Evolutionary conservation across 2,888 invertebrate genomes (phyloP).

Genomic region (Phengaris alcon): DNA sequence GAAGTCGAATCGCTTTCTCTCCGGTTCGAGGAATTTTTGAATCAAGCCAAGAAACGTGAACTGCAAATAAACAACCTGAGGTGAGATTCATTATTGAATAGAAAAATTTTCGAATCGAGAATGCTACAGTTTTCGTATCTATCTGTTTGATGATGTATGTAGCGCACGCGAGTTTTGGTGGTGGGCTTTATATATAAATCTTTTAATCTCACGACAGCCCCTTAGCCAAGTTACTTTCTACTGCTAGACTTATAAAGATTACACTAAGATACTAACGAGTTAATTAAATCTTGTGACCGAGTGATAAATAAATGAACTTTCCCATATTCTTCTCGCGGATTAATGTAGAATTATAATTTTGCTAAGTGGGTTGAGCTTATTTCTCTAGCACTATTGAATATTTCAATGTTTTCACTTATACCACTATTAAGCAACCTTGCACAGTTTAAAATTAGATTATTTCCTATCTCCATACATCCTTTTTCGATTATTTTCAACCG

Average conservation of each 20-base stretch:
- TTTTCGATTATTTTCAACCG: not conserved
- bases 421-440: not conserved
- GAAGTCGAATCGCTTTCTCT: conserved; percentile 82
- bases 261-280: not conserved
- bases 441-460: not conserved
- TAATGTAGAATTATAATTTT: not conserved
- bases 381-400: conserved; percentile 9
- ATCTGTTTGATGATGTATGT: conserved; percentile 36
- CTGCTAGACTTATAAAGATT: conserved; percentile 4
- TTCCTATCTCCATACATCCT: not conserved
- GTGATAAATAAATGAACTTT: not conserved
- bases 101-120: conserved; percentile 24
- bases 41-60: conserved; percentile 86
- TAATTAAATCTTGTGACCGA: not conserved
- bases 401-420: conserved; percentile 7
- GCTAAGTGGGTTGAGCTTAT: conserved; percentile 17
- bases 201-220: conserved; percentile 18
- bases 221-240: conserved; percentile 13
- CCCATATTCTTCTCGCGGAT: not conserved
- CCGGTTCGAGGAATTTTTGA: conserved; percentile 84
- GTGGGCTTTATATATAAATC: conserved; percentile 35
- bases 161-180: conserved; percentile 40
- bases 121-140: conserved; percentile 23
- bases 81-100: conserved; percentile 65
- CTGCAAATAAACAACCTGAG: conserved; percentile 88